Evolutionary conservation across 2,797 vertebrate genomes (phyloP).

Genomic region (Oophaga sylvatica): DNA sequence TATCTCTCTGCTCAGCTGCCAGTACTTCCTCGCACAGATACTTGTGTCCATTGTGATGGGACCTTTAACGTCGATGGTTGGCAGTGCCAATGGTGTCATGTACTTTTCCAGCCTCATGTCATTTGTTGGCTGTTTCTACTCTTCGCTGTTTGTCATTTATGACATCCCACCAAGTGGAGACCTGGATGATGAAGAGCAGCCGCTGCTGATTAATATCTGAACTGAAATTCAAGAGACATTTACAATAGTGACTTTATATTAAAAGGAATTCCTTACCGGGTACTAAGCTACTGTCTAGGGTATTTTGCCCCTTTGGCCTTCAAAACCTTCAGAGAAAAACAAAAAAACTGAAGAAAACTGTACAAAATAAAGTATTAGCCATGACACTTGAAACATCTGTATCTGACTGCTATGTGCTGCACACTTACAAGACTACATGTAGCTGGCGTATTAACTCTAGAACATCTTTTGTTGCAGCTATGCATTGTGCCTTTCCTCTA

Average conservation of each 20-base stretch:
- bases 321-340: not conserved
- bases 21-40: conserved; percentile 98
- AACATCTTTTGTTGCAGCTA: too few species aligned
- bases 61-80: conserved; percentile 91
- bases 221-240: conserved; percentile 29
- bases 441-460: not conserved
- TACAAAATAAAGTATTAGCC: conserved; percentile 41
- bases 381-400: not conserved
- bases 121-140: conserved; percentile 95
- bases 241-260: conserved; percentile 13
- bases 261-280: not conserved
- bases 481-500: too few species aligned
- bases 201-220: conserved; percentile 81
- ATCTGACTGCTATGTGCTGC: not conserved
- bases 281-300: not conserved
- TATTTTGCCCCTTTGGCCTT: not conserved
- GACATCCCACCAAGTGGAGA: conserved; percentile 85
- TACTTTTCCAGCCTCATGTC: conserved; percentile 96
- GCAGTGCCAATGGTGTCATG: conserved; percentile 96
- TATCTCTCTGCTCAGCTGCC: conserved; percentile 98
- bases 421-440: not conserved
- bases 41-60: conserved; percentile 94
- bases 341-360: conserved; percentile 7
- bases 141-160: conserved; percentile 93
- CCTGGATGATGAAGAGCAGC: conserved; percentile 84